Conservation (phyloP, 2,888 invertebrate species). For the Drosophila merina region DNA sequence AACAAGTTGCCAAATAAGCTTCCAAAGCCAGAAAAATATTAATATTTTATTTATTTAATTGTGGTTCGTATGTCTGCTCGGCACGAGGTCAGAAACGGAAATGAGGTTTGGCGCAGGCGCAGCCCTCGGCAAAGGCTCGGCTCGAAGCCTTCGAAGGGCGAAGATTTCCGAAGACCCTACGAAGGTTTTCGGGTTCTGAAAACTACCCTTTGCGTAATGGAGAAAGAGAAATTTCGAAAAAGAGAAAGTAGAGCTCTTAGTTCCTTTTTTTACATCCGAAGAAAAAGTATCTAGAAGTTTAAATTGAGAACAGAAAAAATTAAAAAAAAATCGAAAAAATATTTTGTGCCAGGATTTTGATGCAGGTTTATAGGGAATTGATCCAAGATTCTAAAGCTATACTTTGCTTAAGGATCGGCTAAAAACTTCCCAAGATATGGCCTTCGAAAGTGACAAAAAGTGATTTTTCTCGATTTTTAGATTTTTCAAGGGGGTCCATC, state of each 20-base stretch:
- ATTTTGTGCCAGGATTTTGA: too few relatives aligned
- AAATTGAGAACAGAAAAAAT: too few relatives aligned
- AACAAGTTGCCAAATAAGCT: slow-evolving; percentile 21
- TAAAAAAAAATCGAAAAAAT: too few relatives aligned
- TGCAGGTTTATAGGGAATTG: too few relatives aligned
- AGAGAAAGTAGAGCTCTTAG: neutral
- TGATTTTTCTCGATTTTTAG: too few relatives aligned
- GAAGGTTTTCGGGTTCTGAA: neutral
- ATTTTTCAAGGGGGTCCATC: too few relatives aligned
- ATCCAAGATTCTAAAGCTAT: too few relatives aligned
- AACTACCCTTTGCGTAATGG: neutral
- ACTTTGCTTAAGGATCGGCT: too few relatives aligned
- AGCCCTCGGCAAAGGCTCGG: slow-evolving; percentile 47
- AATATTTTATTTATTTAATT: neutral
- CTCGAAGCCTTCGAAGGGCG: neutral
- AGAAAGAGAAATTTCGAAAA: neutral
- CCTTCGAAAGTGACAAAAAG: too few relatives aligned
- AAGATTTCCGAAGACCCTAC: slow-evolving; percentile 3
- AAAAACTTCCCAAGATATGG: too few relatives aligned
- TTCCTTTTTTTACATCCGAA: neutral
- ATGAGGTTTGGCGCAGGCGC: slow-evolving; percentile 57
- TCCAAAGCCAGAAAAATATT: slow-evolving; percentile 8
- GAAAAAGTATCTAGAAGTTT: neutral
- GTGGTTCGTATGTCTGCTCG: slow-evolving; percentile 51
- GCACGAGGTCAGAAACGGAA: slow-evolving; percentile 72